phyloP scores from a whole-genome alignment of 2,797 vertebrate genomes.

The Rhincodon typus region DNA sequence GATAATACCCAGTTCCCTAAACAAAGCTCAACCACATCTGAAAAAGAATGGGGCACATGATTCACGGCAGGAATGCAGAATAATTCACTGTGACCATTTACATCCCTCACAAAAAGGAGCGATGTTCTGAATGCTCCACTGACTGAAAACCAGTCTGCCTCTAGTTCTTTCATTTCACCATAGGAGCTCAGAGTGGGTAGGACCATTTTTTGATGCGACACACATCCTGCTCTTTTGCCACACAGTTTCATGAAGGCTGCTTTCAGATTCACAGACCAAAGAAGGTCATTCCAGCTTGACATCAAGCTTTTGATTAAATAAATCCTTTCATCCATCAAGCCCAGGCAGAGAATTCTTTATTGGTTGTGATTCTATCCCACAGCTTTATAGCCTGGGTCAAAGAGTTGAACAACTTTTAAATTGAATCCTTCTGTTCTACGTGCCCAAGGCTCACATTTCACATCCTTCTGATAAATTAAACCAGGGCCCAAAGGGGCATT shows the following conservation, averaged over 20 bases:
- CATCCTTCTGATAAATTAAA: not conserved
- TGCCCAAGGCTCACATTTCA: not conserved
- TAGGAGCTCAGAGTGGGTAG: not conserved
- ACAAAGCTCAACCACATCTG: not conserved
- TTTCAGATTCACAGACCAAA: not conserved
- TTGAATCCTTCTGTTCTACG: not conserved
- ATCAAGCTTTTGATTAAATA: not conserved
- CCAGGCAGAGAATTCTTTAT: not conserved
- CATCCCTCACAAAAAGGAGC: not conserved
- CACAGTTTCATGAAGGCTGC: not conserved
- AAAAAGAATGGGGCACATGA: not conserved
- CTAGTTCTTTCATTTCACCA: not conserved
- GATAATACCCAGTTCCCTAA: not conserved
- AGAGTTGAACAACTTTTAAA: not conserved
- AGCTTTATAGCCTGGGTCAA: not conserved
- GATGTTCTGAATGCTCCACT: too few species aligned
- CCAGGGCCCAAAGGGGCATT: not conserved
- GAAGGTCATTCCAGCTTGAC: not conserved
- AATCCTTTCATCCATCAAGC: not conserved
- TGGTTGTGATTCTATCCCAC: not conserved
- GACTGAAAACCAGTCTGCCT: not conserved
- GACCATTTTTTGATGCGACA: not conserved
- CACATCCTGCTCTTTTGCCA: not conserved
- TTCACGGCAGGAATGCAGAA: not conserved
- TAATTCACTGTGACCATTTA: not conserved